Conservation (phyloP, 1,140 invertebrate genomes). For the Dryas iulia region DNA sequence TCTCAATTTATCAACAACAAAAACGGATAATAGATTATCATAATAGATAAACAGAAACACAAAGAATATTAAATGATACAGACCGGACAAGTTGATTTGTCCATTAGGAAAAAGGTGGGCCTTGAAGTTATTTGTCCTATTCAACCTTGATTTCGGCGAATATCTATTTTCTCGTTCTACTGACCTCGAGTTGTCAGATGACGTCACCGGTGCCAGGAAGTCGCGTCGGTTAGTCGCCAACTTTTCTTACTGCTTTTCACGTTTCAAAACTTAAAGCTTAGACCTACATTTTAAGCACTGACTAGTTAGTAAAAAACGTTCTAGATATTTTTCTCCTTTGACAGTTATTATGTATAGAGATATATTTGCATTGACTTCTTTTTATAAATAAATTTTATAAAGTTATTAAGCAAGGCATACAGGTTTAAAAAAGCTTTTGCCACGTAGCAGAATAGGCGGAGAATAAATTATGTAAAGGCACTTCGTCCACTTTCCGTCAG, state of each 20-base stretch:
- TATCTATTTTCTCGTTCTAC: conserved; percentile 45
- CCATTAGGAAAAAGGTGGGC: conserved; percentile 12
- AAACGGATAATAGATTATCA: neutral
- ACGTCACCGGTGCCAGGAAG: conserved; percentile 54
- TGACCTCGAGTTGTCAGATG: conserved; percentile 54
- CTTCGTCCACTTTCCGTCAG: too few relatives aligned
- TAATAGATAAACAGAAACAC: neutral
- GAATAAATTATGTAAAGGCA: too few relatives aligned
- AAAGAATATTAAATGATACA: neutral
- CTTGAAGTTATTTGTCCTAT: conserved; percentile 20
- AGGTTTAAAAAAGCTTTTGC: too few relatives aligned
- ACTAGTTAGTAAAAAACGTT: too few relatives aligned
- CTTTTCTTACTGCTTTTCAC: conserved; percentile 17
- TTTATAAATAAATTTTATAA: too few relatives aligned
- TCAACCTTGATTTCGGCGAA: conserved; percentile 41
- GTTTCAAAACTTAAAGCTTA: neutral
- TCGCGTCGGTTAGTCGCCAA: conserved; percentile 38
- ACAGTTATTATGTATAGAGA: too few relatives aligned
- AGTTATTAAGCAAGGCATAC: too few relatives aligned
- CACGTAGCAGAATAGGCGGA: too few relatives aligned
- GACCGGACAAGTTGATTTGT: neutral
- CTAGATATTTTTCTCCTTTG: too few relatives aligned
- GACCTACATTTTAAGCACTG: neutral
- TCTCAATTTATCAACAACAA: neutral
- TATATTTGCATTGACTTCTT: too few relatives aligned